phyloP scores from a whole-genome alignment of 2,797 vertebrate species.

The Acrossocheilus wenchowensis region DNA sequence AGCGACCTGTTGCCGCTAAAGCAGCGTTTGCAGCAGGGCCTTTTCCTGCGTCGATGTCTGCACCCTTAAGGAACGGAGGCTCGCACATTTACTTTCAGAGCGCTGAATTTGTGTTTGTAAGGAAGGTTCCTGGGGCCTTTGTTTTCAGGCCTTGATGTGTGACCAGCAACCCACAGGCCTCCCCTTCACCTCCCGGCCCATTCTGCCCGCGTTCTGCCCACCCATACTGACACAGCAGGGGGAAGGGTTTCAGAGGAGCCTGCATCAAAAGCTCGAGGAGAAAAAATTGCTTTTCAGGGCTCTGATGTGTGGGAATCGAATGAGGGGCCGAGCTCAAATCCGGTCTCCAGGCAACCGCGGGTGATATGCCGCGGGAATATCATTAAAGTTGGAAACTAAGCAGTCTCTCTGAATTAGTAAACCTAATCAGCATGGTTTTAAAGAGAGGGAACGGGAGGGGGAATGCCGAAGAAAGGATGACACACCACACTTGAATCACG shows the following conservation, averaged over 20 bases:
- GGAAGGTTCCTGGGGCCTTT: conserved; percentile 91
- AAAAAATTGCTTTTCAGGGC: conserved; percentile 97
- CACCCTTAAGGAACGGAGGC: conserved; percentile 57
- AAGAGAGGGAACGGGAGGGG: conserved; percentile 38
- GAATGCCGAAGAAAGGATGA: conserved; percentile 39
- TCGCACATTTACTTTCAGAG: conserved; percentile 87
- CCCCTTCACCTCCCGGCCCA: conserved; percentile 85
- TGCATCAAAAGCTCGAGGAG: conserved; percentile 97
- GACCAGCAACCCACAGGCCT: conserved; percentile 88
- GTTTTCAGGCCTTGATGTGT: conserved; percentile 99
- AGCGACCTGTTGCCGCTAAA: conserved; percentile 12
- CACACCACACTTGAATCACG: conserved; percentile 26
- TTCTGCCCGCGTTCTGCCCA: conserved; percentile 91
- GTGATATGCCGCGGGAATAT: conserved; percentile 97
- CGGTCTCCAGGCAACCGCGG: conserved; percentile 97
- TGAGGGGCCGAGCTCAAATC: conserved; percentile 99
- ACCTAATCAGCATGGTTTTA: conserved; percentile 76
- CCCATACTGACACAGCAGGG: conserved; percentile 96
- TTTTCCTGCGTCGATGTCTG: conserved; percentile 41
- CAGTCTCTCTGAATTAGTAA: conserved; percentile 89
- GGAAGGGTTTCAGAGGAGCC: conserved; percentile 97
- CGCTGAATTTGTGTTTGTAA: conserved; percentile 90
- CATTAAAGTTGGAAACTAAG: conserved; percentile 98
- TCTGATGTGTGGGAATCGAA: conserved; percentile 99
- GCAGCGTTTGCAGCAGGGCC: background rate